Base-by-base conservation (phyloP, 1,140 invertebrate species). In the Vollenhovia emeryi region DNA sequence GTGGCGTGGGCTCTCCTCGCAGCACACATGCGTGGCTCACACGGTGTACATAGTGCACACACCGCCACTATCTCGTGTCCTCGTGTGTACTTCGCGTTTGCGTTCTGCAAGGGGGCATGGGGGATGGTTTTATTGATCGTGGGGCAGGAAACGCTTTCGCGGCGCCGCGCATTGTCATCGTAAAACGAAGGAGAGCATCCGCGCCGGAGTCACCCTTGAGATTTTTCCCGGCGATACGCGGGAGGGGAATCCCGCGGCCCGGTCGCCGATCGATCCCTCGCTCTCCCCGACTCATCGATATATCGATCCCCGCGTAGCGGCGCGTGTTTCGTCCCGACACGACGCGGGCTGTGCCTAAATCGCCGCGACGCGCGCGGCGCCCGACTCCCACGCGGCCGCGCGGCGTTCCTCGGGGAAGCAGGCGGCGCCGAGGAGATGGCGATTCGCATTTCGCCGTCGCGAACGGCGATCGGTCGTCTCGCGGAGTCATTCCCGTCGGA, bases 91-190 rank as follows among this genome's bases (percentile, higher is more conserved):
- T 89, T 89, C 86, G 87, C 87, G 88, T 89, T 89, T 89, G 87
- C 85, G 87, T 89, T 89, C 88, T 88, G 85, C 45, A 84, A 87
- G 86, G 83, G n/a, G 73, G 85, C 69, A 62, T 79, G 82, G 86
- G 62, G 84, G 87, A 85, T 87, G 86, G 85, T 89, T 89, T 89
- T 82, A 89, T 89, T 89, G 88, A 89, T 89, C 88, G 88, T 30
- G 40, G 24, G 33, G 87, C 33, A 87, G 85, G 87, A 89, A 89
- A 89, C 87, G 88, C 74, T 89, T 89, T 88, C 83, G 88, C 85
- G 87, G 88, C 73, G 66, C 87, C 74, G 64, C 73, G 78, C 74
- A 55, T 89, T 82, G 74, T 69, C 66, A 89, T 89, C 79, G 85
- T 62, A 59, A 79, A 69, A 79, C 55, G 52, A 78, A 73, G 45